Evolutionary conservation across 2,113 vertebrate genomes (phyloP).

Genomic region (Neolamprologus modestus): DNA sequence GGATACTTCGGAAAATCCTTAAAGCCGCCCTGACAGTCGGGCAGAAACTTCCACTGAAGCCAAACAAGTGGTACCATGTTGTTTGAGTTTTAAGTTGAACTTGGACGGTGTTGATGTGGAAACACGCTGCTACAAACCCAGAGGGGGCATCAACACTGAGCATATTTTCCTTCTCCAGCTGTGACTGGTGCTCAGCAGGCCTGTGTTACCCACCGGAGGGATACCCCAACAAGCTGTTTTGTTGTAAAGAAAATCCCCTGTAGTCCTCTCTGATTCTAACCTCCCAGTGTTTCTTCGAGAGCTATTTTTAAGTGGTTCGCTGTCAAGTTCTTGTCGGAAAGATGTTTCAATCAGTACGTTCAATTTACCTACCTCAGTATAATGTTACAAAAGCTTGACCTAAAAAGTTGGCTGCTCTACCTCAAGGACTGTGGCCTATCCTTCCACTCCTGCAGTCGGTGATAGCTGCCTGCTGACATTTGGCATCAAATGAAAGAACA

Average conservation of each 20-base stretch:
- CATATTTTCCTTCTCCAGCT: background rate
- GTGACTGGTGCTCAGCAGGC: background rate
- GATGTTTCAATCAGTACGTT: background rate
- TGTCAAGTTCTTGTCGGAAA: background rate
- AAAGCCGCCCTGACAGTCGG: background rate
- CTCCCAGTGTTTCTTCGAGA: background rate
- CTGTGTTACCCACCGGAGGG: background rate
- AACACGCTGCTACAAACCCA: background rate
- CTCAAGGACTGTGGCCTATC: background rate
- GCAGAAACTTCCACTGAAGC: background rate
- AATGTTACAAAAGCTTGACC: background rate
- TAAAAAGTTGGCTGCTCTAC: background rate
- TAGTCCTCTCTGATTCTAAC: background rate
- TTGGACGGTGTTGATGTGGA: background rate
- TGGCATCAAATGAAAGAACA: background rate
- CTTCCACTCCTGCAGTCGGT: fast-evolving
- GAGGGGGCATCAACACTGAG: background rate
- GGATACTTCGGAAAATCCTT: background rate
- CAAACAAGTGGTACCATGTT: background rate
- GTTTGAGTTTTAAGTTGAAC: background rate
- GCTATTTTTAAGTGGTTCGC: background rate
- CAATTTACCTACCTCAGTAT: background rate
- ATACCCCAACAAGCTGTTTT: background rate
- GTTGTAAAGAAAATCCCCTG: background rate
- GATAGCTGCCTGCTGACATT: too few relatives aligned